Base-by-base conservation (phyloP, 2,888 invertebrate genomes). In the Microplitis deprimator region DNA sequence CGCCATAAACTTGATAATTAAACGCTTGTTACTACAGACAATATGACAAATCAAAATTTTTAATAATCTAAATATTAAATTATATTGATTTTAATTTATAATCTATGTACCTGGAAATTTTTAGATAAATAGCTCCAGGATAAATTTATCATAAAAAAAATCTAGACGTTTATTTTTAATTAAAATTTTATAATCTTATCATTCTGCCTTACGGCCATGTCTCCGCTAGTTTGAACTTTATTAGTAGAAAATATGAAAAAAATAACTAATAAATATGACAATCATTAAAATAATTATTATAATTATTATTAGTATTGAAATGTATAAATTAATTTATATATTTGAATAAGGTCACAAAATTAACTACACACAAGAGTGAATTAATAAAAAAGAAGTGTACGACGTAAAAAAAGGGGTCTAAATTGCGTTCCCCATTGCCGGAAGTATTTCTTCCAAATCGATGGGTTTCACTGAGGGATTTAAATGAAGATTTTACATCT, bases 401-500 rank as follows among this genome's bases (percentile, higher is more conserved):
- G 16, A 17, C 16, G 50, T 20, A 16, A 70, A 70, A 50, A 70
- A 50, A 41, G 20, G 50, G 50, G 50, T 70, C 70, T 39, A 59
- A 59, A 70, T 68, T 68, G 67, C 40, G 38, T 59, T 60, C 67
- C 76, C 75, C 73, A 71, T 79, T 81, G 82, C 88, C 89, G 89
- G 89, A 89, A 89, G 88, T 89, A 88, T 88, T 89, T 89, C 86
- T 89, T 89, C 76, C 76, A 59, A 76, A 76, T 70, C 76, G 76
- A 76, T 71, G 67, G 68, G 50, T 71, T 17, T 29, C 69, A 69
- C 40, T 68, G 75, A 64, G 70, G 70, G 76, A 70, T 50, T 70
- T 59, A 89, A 88, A 88, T 88, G 87, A 88, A 88, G 85, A 88
- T 88, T 88, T 89, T 85, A 87, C 88, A 88, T 88, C 87, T 87